Percentiles rank a stretch among this genome's conserved stretches.
Evolutionary conservation across 1,140 invertebrate species (phyloP).

Genomic region (Caerostris extrusa): DNA sequence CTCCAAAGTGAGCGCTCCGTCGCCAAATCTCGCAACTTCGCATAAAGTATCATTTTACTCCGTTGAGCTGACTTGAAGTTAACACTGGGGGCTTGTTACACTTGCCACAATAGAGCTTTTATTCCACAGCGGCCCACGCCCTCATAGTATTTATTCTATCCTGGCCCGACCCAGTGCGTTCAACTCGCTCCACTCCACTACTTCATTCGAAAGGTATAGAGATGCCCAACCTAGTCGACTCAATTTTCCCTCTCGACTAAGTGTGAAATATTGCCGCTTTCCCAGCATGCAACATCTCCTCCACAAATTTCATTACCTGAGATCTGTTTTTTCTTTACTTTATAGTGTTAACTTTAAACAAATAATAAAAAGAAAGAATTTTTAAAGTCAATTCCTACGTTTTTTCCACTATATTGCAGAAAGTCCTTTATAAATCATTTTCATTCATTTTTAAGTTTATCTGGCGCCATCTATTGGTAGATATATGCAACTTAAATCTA

Average conservation of each 20-base stretch:
- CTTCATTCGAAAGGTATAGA: neutral
- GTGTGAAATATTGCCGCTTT: constrained; percentile 33
- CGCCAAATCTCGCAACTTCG: constrained; percentile 16
- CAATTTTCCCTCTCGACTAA: neutral
- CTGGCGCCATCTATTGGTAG: too few species aligned
- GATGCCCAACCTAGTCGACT: neutral
- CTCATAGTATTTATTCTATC: constrained; percentile 18
- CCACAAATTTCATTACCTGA: neutral
- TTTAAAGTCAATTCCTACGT: too few species aligned
- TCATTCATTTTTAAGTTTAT: too few species aligned
- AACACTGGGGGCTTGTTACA: constrained; percentile 41
- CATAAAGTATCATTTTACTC: neutral
- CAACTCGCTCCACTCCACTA: constrained; percentile 16
- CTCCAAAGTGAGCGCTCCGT: neutral
- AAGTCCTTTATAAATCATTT: too few species aligned
- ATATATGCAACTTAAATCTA: too few species aligned
- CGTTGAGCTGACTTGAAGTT: neutral
- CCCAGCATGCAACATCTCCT: neutral
- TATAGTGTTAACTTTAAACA: too few species aligned
- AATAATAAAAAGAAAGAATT: too few species aligned
- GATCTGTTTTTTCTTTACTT: too few species aligned
- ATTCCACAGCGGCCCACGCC: constrained; percentile 49
- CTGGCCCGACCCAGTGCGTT: constrained; percentile 32
- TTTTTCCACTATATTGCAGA: too few species aligned
- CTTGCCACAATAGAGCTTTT: constrained; percentile 47